Evolutionary conservation across 2,888 invertebrate species (phyloP).

Genomic region (Machimus atricapillus): DNA sequence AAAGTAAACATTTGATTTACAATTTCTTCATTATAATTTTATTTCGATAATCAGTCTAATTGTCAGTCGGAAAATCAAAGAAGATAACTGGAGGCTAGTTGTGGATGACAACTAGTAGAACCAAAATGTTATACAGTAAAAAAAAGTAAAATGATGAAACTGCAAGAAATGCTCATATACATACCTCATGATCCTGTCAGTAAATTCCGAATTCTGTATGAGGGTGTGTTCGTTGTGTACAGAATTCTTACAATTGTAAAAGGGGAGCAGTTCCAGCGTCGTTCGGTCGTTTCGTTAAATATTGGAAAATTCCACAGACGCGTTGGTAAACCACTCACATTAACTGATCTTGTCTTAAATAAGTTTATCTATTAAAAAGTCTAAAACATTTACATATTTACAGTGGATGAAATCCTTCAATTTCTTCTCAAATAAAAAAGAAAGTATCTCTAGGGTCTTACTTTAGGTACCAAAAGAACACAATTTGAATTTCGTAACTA

Average conservation of each 20-base stretch:
- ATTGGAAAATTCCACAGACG: background rate
- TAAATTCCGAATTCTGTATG: background rate
- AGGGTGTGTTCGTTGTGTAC: constrained; percentile 6
- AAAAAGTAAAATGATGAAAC: background rate
- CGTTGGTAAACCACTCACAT: constrained; percentile 23
- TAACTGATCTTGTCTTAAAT: constrained; percentile 29
- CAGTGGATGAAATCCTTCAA: background rate
- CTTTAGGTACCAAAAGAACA: constrained; percentile 15
- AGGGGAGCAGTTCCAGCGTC: background rate
- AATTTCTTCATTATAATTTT: constrained; percentile 12
- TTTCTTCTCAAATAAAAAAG: constrained; percentile 4
- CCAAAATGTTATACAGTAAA: background rate
- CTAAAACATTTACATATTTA: constrained; percentile 37
- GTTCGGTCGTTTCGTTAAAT: background rate
- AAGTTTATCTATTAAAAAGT: constrained; percentile 20
- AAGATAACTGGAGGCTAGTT: background rate
- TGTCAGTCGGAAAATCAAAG: constrained; percentile 21
- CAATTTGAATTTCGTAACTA: constrained; percentile 19
- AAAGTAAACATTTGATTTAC: background rate
- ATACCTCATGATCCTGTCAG: constrained; percentile 15
- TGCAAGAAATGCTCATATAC: background rate
- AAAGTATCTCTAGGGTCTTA: constrained; percentile 6
- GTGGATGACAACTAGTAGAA: background rate
- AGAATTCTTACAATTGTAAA: background rate
- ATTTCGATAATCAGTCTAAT: constrained; percentile 34